phyloP scores from a whole-genome alignment of 2,113 vertebrate genomes.

The Oryzias javanicus region DNA sequence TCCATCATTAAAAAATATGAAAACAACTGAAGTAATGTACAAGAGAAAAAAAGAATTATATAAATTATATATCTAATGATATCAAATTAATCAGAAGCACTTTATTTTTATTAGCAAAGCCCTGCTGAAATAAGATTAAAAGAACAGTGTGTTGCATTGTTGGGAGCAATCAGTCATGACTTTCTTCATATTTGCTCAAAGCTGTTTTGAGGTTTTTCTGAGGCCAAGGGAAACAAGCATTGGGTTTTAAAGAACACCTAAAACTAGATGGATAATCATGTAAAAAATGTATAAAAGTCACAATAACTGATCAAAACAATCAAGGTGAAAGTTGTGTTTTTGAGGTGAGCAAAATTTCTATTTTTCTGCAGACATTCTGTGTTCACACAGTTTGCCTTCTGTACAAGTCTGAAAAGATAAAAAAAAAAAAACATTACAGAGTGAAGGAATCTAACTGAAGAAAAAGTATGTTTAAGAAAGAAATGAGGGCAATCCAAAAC shows the following conservation, averaged over 20 bases:
- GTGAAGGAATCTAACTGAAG: constrained; percentile 43
- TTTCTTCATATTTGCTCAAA: constrained; percentile 69
- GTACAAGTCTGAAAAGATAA: constrained; percentile 27
- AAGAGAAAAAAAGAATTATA: constrained; percentile 76
- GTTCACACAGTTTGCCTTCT: constrained; percentile 1
- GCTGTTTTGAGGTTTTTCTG: constrained; percentile 77
- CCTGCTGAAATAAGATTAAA: constrained; percentile 34
- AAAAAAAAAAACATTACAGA: constrained; percentile 45
- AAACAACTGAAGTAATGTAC: no score
- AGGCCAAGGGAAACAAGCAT: constrained; percentile 52
- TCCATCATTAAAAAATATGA: no score
- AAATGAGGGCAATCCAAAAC: background rate
- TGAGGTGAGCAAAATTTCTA: no score
- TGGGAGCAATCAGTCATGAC: constrained; percentile 72
- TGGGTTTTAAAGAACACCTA: constrained; percentile 32
- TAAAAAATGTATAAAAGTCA: constrained; percentile 36
- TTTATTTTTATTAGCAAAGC: constrained; percentile 15
- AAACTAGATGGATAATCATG: constrained; percentile 27
- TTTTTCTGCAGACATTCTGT: no score
- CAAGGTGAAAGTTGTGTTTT: constrained; percentile 26
- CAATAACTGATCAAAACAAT: constrained; percentile 40
- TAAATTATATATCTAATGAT: constrained; percentile 86
- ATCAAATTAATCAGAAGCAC: constrained; percentile 77
- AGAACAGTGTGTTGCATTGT: constrained; percentile 50
- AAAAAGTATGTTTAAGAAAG: constrained; percentile 39